Percentiles rank a stretch among this genome's conserved stretches.
Evolutionary conservation across 2,797 vertebrate species (phyloP).

Genomic region (Sebastes matsubarae): DNA sequence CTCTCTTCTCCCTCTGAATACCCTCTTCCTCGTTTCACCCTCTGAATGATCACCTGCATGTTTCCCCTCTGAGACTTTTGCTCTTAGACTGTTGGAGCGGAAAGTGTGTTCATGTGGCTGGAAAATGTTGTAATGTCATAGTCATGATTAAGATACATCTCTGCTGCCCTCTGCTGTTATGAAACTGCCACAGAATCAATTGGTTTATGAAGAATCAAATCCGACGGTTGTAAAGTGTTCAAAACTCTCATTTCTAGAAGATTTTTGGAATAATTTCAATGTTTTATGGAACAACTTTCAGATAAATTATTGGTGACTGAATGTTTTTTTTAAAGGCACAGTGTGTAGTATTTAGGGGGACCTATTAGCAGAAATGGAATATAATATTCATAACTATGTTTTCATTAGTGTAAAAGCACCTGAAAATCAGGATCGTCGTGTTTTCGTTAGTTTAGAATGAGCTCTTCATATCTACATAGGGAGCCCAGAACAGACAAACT

Average conservation of each 20-base stretch:
- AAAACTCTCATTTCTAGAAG: neutral
- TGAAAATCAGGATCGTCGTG: no score
- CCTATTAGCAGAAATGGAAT: no score
- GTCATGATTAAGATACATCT: slow-evolving; percentile 11
- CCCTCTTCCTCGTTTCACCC: slow-evolving; percentile 31
- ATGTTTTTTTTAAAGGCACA: neutral
- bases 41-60: slow-evolving; percentile 68
- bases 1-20: neutral
- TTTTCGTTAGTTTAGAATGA: no score
- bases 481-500: no score
- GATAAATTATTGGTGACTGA: neutral
- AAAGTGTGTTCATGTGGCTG: slow-evolving; percentile 38
- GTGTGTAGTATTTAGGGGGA: no score
- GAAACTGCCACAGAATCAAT: neutral
- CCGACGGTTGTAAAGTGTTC: neutral
- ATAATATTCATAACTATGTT: no score
- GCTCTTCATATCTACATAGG: no score
- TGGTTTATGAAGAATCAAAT: neutral
- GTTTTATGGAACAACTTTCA: neutral
- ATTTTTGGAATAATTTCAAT: neutral
- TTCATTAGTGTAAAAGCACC: no score
- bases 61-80: slow-evolving; percentile 33
- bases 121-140: slow-evolving; percentile 14
- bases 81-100: slow-evolving; percentile 14
- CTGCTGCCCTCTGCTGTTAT: slow-evolving; percentile 73